A percentile compares a stretch with the other conserved stretches of the same genome.
phyloP scores from a whole-genome alignment of 2,113 vertebrate species.

The Pomatorhinus ruficollis region DNA sequence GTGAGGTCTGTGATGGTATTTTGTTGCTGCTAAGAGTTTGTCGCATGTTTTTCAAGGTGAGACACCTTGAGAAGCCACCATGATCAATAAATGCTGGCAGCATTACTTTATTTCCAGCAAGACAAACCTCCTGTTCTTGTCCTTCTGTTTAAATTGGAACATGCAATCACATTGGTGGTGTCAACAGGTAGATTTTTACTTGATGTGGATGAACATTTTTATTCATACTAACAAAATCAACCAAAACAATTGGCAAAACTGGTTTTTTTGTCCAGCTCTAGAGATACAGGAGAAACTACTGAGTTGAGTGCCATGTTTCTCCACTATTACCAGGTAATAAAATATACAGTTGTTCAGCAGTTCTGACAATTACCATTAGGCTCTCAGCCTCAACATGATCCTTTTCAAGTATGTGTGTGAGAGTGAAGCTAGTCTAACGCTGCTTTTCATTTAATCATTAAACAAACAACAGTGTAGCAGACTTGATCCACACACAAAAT shows the following conservation, averaged over 20 bases:
- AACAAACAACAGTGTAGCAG: neutral
- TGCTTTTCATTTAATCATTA: neutral
- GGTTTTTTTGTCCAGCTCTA: neutral
- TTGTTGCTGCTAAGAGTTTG: neutral
- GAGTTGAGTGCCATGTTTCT: neutral
- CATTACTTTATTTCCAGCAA: neutral
- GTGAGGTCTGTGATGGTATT: neutral
- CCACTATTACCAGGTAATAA: neutral
- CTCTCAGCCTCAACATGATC: neutral
- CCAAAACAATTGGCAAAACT: neutral
- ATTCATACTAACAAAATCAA: neutral
- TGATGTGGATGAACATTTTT: neutral
- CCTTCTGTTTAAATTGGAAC: neutral
- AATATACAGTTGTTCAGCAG: neutral
- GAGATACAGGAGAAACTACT: neutral
- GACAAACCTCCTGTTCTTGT: neutral
- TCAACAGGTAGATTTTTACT: neutral
- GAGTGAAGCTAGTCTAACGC: neutral
- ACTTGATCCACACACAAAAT: neutral
- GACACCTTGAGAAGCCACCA: neutral
- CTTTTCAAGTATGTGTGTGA: neutral
- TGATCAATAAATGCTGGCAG: neutral
- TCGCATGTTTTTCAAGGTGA: neutral
- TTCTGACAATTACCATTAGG: neutral
- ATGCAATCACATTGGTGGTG: neutral